These are phyloP conservation scores for Onchidella celtica DNA, from an alignment of 2,888 invertebrate species.

Conservation along the genomic window DNA sequence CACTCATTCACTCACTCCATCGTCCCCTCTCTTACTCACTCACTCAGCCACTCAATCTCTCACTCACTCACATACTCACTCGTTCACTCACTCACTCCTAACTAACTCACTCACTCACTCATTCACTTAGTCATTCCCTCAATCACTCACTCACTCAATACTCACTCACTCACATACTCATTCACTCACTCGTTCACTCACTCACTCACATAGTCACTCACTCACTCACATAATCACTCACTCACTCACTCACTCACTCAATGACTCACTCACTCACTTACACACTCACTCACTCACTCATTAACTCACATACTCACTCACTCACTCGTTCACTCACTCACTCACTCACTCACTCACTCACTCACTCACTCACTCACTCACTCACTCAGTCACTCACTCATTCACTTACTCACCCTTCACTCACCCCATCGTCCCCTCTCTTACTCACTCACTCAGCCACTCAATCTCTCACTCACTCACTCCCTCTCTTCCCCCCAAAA, in stretches of 20 bases:
- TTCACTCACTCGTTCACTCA: too few relatives aligned
- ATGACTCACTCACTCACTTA: neutral
- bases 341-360: constrained; percentile 7
- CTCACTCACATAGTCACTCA: neutral
- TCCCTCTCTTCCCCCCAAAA: neutral
- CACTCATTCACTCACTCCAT: too few relatives aligned
- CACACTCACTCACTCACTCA: neutral
- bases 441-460: neutral
- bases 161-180: too few relatives aligned
- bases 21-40: too few relatives aligned
- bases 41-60: too few relatives aligned
- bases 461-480: neutral
- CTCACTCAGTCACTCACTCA: neutral
- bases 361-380: neutral
- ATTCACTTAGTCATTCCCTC: too few relatives aligned
- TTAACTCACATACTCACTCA: neutral
- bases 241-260: neutral
- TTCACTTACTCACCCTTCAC: neutral
- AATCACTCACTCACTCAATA: too few relatives aligned
- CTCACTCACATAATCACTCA: neutral
- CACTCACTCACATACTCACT: too few relatives aligned
- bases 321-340: neutral
- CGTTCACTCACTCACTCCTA: too few relatives aligned
- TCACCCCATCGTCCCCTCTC: neutral
- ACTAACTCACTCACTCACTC: too few relatives aligned